Base-by-base conservation (phyloP, 2,888 invertebrate genomes). In the Drosophila setosimentum region DNA sequence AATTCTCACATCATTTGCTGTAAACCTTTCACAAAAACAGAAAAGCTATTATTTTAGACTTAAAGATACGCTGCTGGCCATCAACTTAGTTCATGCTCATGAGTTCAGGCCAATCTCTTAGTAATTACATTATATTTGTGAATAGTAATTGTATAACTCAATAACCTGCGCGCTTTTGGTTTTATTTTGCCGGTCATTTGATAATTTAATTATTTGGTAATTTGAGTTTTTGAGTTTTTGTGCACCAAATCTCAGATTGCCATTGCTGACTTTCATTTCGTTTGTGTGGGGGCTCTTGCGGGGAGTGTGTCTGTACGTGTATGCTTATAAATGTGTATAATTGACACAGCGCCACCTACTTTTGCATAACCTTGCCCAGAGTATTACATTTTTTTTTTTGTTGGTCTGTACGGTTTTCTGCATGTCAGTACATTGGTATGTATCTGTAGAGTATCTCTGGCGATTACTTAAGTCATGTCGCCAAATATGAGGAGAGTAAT, bases 231-330 rank as follows among this genome's bases (percentile, higher is more conserved):
- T 69, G 50, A 54, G 55, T 73, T 71, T 78, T 77, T 64, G 62
- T 59, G 66, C 24, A 42, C 59, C 13, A 60, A 61, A 64, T 75
- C 75, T 88, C 87, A 69, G 73, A 76, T 87, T 89, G 87, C 73
- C 66, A 51, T 50, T 68, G 88, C 83, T 89, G 90, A 89, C 85
- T 85, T 85, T 85, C 89, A 76, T 78, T 78, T 83, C 54, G 61
- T 53, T 70, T 42, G 27, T 24, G 21, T n/a, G 18, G 7, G 18
- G 29, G 33, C 32, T 2, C 5, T 2, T 3, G 11, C 13, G 29
- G 33, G 29, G 33, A 37, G 27, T 16, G 33, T 27, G 11, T n/a
- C 8, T 45, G 27, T 40, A 45, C 30, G 30, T 33, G 13, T 24
- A 24, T 51, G 13, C 37, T 10, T 33, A 37, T 69, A 42, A 62